A percentile compares a stretch with the other conserved stretches of the same genome.
phyloP scores from a whole-genome alignment of 2,888 invertebrate species.

The Dorcus hopei region DNA sequence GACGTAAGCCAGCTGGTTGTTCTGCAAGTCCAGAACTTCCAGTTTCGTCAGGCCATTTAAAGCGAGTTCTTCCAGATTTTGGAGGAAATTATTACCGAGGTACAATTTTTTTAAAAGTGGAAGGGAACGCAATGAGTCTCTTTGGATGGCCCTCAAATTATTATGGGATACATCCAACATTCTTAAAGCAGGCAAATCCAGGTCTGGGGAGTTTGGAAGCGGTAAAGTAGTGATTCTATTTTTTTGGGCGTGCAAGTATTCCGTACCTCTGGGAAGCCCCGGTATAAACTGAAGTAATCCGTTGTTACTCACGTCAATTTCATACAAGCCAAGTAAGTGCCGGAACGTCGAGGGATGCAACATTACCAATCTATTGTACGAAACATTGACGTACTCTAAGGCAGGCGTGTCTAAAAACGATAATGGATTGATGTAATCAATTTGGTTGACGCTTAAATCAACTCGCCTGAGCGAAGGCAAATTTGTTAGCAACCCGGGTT shows the following conservation, averaged over 20 bases:
- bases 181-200: conserved; percentile 69
- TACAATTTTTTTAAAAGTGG: conserved; percentile 67
- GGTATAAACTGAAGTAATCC: conserved; percentile 71
- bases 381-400: conserved; percentile 77
- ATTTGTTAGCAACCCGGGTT: conserved; percentile 69
- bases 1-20: conserved; percentile 68
- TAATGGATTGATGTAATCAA: conserved; percentile 68
- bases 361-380: conserved; percentile 62
- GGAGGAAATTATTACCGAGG: conserved; percentile 70
- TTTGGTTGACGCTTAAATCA: conserved; percentile 72
- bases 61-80: conserved; percentile 64
- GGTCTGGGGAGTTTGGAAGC: conserved; percentile 60
- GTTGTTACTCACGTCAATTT: conserved; percentile 74
- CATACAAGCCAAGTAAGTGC: conserved; percentile 71
- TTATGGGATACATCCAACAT: conserved; percentile 75
- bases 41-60: conserved; percentile 68
- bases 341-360: conserved; percentile 75
- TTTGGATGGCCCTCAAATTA: conserved; percentile 66
- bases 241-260: conserved; percentile 67
- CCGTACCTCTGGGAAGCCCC: conserved; percentile 73
- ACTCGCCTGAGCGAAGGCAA: conserved; percentile 72
- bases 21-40: conserved; percentile 71
- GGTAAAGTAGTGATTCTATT: conserved; percentile 71
- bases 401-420: conserved; percentile 69
- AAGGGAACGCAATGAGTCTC: conserved; percentile 63